A percentile compares a stretch with the other conserved stretches of the same genome.
These are phyloP conservation scores for Cosmorhoe ocellata DNA, from an alignment of 2,888 invertebrate genomes.

Conservation along the genomic window DNA sequence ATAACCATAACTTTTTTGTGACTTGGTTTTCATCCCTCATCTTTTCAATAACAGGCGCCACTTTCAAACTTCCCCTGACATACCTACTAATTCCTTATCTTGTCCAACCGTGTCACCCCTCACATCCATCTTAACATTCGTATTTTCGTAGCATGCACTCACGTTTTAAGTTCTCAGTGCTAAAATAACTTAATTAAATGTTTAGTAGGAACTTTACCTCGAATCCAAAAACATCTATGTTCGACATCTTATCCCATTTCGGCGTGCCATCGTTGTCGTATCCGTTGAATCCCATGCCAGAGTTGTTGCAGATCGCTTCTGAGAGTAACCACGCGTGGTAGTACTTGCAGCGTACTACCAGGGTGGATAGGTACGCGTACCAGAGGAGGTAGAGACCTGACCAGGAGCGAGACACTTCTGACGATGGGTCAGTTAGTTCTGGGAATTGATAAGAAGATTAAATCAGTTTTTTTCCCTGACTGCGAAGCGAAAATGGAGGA, in stretches of 20 bases:
- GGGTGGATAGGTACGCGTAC: constrained; percentile 90
- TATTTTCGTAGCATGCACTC: too few species aligned
- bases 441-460: constrained; percentile 11
- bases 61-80: too few species aligned
- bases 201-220: constrained; percentile 92
- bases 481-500: too few species aligned
- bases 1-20: too few species aligned
- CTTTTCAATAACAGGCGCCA: too few species aligned
- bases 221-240: constrained; percentile 93
- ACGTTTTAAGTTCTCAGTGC: too few species aligned
- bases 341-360: constrained; percentile 94
- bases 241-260: constrained; percentile 96
- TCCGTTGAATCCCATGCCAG: constrained; percentile 95
- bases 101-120: too few species aligned
- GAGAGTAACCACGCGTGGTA: constrained; percentile 98
- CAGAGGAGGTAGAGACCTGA: constrained; percentile 74
- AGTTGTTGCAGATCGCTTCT: constrained; percentile 97
- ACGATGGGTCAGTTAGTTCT: constrained; percentile 71
- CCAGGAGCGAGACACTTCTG: constrained; percentile 76
- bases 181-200: too few species aligned
- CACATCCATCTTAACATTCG: too few species aligned
- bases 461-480: too few species aligned
- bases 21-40: too few species aligned
- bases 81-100: too few species aligned
- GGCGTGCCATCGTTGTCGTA: constrained; percentile 88